Conservation (phyloP, 2,797 vertebrate genomes). For the Delichon dasypus region DNA sequence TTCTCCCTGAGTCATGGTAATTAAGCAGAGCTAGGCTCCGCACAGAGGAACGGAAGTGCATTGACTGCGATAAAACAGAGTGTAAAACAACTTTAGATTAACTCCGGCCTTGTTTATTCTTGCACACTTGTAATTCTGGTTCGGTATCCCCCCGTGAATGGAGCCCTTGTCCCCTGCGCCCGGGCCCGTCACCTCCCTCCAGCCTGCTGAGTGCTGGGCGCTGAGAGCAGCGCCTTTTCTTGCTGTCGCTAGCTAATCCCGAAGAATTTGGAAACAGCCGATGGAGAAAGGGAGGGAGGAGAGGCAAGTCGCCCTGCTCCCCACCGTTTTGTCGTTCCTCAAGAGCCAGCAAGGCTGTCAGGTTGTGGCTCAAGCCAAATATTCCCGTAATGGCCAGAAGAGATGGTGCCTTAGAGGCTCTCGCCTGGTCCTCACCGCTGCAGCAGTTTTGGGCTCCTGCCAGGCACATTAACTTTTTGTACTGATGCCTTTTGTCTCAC, state of each 20-base stretch:
- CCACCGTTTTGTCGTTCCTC: not conserved
- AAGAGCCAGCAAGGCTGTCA: slow-evolving; percentile 28
- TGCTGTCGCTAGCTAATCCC: not conserved
- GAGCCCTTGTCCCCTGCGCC: slow-evolving; percentile 48
- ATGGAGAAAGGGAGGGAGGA: not conserved
- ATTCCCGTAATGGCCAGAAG: slow-evolving; percentile 10
- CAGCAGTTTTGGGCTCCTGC: slow-evolving; percentile 23
- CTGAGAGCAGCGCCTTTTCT: not conserved
- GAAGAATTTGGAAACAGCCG: slow-evolving; percentile 33
- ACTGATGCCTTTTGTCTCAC: slow-evolving; percentile 48
- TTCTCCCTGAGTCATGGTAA: slow-evolving; percentile 73
- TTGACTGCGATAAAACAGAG: slow-evolving; percentile 78
- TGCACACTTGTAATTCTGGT: slow-evolving; percentile 71
- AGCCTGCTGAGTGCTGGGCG: slow-evolving; percentile 12
- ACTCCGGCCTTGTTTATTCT: slow-evolving; percentile 77
- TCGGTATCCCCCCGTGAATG: slow-evolving; percentile 67
- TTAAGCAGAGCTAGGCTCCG: slow-evolving; percentile 73
- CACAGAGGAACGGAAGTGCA: slow-evolving; percentile 77
- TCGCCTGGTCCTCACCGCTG: not conserved
- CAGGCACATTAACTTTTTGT: slow-evolving; percentile 54
- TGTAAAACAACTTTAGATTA: slow-evolving; percentile 77
- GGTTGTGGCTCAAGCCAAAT: slow-evolving; percentile 30
- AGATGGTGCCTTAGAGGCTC: not conserved
- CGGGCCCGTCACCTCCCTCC: slow-evolving; percentile 44
- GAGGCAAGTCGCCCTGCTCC: not conserved